These are phyloP conservation scores for Rhabdornis inornatus DNA, from an alignment of 2,113 vertebrate species.

Conservation along the genomic window DNA sequence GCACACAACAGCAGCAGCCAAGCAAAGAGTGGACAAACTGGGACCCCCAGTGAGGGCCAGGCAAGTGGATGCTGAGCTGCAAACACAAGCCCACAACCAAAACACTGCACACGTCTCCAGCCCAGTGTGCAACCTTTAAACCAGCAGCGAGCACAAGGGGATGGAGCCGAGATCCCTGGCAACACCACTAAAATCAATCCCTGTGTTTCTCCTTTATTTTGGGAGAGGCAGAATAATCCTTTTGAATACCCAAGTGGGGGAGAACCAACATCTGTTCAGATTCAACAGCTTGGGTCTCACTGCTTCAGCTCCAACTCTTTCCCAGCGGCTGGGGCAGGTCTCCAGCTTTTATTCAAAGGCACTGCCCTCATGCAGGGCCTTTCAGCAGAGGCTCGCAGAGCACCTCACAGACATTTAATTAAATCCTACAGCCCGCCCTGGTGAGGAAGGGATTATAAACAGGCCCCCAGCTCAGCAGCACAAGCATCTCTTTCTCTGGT, in stretches of 20 bases:
- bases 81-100: background rate
- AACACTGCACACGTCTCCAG: background rate
- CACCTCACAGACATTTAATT: conserved; percentile 21
- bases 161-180: conserved; percentile 11
- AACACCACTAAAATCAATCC: conserved; percentile 5
- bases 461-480: background rate
- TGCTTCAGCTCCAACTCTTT: conserved; percentile 11
- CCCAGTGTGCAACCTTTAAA: conserved; percentile 35
- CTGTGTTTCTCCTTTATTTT: background rate
- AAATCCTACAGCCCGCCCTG: background rate
- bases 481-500: background rate
- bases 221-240: conserved; percentile 46
- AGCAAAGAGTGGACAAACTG: background rate
- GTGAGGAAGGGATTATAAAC: background rate
- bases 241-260: conserved; percentile 23
- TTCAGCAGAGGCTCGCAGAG: background rate
- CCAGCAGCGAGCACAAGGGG: background rate
- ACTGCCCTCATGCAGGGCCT: background rate
- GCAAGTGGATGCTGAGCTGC: conserved; percentile 14
- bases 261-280: background rate
- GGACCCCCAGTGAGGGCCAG: rapidly evolving
- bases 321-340: background rate
- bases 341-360: conserved; percentile 2
- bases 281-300: conserved; percentile 5
- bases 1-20: background rate